These are phyloP conservation scores for Charina bottae DNA, from an alignment of 2,113 vertebrate species.

Conservation along the genomic window DNA sequence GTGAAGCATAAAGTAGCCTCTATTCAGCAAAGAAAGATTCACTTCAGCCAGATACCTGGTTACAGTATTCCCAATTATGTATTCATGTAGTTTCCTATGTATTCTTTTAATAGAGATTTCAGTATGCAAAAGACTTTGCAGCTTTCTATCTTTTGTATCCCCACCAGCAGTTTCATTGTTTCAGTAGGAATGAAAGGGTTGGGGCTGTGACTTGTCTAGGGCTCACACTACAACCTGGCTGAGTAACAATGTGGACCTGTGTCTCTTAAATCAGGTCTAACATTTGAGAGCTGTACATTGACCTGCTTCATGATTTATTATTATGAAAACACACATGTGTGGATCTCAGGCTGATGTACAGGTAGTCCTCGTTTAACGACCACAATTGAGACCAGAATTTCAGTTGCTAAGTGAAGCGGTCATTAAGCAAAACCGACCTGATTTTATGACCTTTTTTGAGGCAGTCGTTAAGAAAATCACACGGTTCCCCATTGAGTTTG, in stretches of 20 bases:
- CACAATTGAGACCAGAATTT: no score
- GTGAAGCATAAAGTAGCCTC: accelerated
- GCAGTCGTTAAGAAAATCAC: no score
- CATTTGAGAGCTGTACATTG: not conserved
- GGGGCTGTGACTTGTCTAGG: not conserved
- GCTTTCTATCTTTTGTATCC: not conserved
- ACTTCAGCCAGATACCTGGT: not conserved
- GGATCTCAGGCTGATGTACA: not conserved
- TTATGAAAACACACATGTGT: not conserved
- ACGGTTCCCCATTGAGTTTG: no score
- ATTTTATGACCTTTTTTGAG: no score
- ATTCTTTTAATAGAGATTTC: not conserved
- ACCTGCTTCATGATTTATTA: not conserved
- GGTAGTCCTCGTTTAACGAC: no score
- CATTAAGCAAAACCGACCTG: no score
- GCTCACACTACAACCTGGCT: not conserved
- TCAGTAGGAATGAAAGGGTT: not conserved
- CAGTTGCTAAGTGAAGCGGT: no score
- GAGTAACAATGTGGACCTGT: not conserved
- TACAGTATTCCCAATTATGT: not conserved
- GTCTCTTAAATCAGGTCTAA: not conserved
- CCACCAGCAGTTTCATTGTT: not conserved
- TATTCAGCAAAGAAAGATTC: not conserved
- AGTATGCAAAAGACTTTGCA: not conserved
- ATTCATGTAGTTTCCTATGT: not conserved